phyloP scores from a whole-genome alignment of 2,113 vertebrate species.

The Andinoacara biseriatus region DNA sequence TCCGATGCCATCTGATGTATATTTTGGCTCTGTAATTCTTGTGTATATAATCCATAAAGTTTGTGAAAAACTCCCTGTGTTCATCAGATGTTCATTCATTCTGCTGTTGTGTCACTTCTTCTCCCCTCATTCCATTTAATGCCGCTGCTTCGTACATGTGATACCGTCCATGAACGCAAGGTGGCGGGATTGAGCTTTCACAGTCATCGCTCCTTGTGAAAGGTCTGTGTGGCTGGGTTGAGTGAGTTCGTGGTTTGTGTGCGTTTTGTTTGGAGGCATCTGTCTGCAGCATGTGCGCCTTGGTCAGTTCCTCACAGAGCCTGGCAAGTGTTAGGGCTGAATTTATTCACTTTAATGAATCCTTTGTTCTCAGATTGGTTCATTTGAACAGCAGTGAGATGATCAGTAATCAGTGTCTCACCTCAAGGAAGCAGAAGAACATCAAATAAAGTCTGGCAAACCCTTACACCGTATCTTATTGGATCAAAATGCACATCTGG shows the following conservation, averaged over 20 bases:
- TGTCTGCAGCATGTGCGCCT: constrained; percentile 11
- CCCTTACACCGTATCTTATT: neutral
- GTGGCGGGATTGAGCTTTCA: constrained; percentile 46
- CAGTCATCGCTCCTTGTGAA: neutral
- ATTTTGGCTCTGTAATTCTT: constrained; percentile 63
- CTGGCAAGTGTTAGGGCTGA: constrained; percentile 6
- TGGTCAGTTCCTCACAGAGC: constrained; percentile 2
- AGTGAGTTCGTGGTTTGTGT: neutral
- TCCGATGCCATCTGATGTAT: constrained; percentile 46
- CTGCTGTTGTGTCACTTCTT: neutral
- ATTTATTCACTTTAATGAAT: neutral
- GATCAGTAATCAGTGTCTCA: neutral
- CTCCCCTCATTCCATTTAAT: neutral
- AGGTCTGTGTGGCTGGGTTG: neutral
- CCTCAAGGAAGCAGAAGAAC: neutral
- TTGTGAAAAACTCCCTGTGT: constrained; percentile 65
- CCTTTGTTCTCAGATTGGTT: neutral
- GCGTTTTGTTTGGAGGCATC: constrained; percentile 13
- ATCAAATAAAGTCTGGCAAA: neutral
- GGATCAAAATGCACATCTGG: neutral
- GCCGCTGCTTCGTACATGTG: neutral
- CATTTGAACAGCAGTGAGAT: neutral
- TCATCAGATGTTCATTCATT: constrained; percentile 35
- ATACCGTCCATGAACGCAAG: constrained; percentile 33
- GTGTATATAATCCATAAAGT: constrained; percentile 77